A percentile compares a stretch with the other conserved stretches of the same genome.
Conservation (phyloP, 2,113 vertebrate species). For the Nannospalax galili region DNA sequence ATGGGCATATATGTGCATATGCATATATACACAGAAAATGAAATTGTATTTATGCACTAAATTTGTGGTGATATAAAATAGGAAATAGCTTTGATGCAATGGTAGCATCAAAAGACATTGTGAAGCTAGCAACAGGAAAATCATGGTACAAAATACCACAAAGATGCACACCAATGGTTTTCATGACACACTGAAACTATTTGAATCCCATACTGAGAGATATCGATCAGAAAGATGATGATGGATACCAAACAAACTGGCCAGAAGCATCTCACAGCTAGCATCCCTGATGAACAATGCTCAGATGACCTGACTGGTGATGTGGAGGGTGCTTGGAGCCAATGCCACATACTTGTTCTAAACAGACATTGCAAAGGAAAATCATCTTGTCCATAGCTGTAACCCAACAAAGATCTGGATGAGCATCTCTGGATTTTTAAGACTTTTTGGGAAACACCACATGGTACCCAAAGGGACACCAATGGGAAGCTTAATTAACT, state of each 20-base stretch:
- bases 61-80: neutral
- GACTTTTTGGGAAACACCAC: neutral
- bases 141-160: neutral
- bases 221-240: neutral
- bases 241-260: neutral
- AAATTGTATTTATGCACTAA: no score
- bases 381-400: neutral
- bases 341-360: no score
- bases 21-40: no score
- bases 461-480: neutral
- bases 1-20: no score
- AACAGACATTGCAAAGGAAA: neutral
- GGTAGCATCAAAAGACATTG: neutral
- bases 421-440: neutral
- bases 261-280: neutral
- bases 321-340: neutral
- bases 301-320: neutral
- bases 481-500: neutral
- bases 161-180: neutral
- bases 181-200: neutral
- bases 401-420: neutral
- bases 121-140: neutral
- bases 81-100: neutral
- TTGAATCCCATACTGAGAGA: neutral
- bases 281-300: fast-evolving